Conservation (phyloP, 2,797 vertebrate species). For the Phrynocephalus guinanensis region DNA sequence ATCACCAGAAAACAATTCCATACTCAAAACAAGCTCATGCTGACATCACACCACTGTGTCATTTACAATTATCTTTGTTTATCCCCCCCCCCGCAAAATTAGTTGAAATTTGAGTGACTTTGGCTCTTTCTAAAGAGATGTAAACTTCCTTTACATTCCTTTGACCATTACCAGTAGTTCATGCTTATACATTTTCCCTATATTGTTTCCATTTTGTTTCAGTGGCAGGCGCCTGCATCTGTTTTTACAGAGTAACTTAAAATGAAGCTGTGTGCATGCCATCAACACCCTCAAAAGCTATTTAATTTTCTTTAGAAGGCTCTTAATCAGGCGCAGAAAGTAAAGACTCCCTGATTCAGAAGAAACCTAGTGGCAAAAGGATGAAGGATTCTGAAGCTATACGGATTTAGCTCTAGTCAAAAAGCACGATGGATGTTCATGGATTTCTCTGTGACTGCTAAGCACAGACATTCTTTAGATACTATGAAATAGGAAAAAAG, state of each 20-base stretch:
- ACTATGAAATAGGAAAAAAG: conserved; percentile 98
- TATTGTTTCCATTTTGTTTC: conserved; percentile 59
- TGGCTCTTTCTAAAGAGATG: conserved; percentile 76
- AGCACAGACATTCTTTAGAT: conserved; percentile 94
- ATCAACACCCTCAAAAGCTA: conserved; percentile 55
- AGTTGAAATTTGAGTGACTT: conserved; percentile 76
- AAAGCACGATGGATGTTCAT: conserved; percentile 71
- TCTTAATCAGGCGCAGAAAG: conserved; percentile 58
- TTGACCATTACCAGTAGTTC: conserved; percentile 69
- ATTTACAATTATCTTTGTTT: conserved; percentile 78
- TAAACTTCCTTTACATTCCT: conserved; percentile 75
- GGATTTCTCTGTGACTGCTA: conserved; percentile 79
- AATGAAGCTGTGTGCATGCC: conserved; percentile 55
- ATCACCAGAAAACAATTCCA: conserved; percentile 83
- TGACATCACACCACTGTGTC: conserved; percentile 81
- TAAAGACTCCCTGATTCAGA: conserved; percentile 68
- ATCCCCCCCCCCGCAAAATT: conserved; percentile 68
- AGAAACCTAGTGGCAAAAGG: conserved; percentile 65
- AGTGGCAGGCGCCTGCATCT: conserved; percentile 59
- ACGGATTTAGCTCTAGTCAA: conserved; percentile 66
- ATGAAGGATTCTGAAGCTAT: conserved; percentile 59
- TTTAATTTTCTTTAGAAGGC: background rate
- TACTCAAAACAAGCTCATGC: conserved; percentile 83
- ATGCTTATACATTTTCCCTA: conserved; percentile 59
- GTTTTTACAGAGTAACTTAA: conserved; percentile 66